Percentiles rank a stretch among this genome's conserved stretches.
phyloP scores from a whole-genome alignment of 2,888 invertebrate species.

The Yponomeuta cagnagella region DNA sequence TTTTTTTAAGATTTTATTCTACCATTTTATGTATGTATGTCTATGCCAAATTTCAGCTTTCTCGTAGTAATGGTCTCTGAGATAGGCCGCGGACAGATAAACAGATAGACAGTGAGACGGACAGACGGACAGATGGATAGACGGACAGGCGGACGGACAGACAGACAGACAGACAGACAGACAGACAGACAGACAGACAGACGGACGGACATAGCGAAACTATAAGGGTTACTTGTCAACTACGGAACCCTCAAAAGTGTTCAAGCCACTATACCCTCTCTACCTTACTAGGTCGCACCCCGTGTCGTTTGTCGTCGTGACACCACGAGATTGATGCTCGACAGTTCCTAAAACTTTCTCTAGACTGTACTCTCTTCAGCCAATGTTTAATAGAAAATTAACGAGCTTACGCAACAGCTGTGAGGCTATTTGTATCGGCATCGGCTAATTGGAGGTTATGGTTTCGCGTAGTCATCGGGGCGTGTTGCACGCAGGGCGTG shows the following conservation, averaged over 20 bases:
- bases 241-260: background rate
- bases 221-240: too few species aligned
- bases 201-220: too few species aligned
- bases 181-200: too few species aligned
- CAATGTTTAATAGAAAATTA: slow-evolving; percentile 11
- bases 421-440: slow-evolving; percentile 1
- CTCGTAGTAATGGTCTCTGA: too few species aligned
- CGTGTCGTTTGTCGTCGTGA: slow-evolving; percentile 14
- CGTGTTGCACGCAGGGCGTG: background rate
- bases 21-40: too few species aligned
- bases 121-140: too few species aligned
- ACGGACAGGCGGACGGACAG: too few species aligned
- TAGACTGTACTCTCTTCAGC: background rate
- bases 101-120: too few species aligned
- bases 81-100: too few species aligned
- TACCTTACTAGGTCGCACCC: background rate
- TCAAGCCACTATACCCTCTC: background rate
- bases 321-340: slow-evolving; percentile 11
- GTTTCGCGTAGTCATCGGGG: background rate
- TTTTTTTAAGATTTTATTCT: too few species aligned
- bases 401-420: background rate
- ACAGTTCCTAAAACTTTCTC: background rate
- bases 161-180: too few species aligned
- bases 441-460: background rate
- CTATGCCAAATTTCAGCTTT: too few species aligned